These are phyloP conservation scores for Campopleginae sp. DNA, from an alignment of 2,888 invertebrate genomes.

Conservation along the genomic window DNA sequence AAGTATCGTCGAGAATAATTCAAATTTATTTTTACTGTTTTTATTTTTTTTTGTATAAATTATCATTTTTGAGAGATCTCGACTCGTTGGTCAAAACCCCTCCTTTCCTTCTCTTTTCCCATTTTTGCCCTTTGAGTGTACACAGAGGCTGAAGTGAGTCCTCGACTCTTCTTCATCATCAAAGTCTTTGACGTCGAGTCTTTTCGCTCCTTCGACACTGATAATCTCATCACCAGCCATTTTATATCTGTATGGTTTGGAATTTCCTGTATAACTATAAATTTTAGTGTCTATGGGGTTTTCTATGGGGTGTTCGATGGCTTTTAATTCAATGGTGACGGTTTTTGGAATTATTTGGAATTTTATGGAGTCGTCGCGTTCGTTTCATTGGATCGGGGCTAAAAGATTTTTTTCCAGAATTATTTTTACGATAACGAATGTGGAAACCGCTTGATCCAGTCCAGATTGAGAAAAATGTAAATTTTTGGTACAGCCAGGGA, in stretches of 20 bases:
- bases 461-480: neutral
- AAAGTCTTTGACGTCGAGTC: conserved; percentile 17
- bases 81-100: neutral
- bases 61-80: conserved; percentile 8
- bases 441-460: neutral
- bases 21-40: neutral
- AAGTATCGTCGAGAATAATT: neutral
- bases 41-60: neutral
- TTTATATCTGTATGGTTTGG: neutral
- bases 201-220: conserved; percentile 47
- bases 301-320: neutral
- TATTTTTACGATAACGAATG: neutral
- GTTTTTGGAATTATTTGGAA: neutral
- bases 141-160: conserved; percentile 19
- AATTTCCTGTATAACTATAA: neutral
- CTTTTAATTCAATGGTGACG: neutral
- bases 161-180: conserved; percentile 2
- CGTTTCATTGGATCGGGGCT: neutral
- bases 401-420: neutral
- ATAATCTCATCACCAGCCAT: conserved; percentile 35
- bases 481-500: neutral
- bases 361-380: neutral
- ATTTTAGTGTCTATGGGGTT: conserved; percentile 7
- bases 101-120: neutral
- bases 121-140: neutral